Percentiles rank a stretch among this genome's conserved stretches.
These are phyloP conservation scores for Caenorhabditis sp. DNA, from an alignment of 2,888 invertebrate genomes.

Conservation along the genomic window DNA sequence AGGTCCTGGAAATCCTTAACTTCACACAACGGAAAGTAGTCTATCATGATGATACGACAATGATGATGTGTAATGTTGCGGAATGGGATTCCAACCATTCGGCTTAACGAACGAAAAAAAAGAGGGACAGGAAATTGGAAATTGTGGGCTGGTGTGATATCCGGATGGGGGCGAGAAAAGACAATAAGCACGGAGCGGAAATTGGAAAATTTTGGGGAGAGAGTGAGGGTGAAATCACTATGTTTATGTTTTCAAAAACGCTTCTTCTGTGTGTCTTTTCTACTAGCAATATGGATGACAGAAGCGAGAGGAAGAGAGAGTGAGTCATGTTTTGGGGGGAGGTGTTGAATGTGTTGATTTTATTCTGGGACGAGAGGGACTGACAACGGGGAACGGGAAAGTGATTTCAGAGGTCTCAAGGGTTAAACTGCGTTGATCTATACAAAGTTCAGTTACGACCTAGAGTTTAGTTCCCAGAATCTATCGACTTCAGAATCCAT, in stretches of 20 bases:
- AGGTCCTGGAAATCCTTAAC: neutral
- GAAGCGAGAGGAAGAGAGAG: no score
- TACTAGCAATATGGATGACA: neutral
- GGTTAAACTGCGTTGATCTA: no score
- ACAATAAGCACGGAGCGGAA: no score
- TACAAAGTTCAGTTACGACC: no score
- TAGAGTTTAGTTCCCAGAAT: no score
- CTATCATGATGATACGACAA: neutral
- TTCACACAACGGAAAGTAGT: neutral
- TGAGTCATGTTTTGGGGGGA: neutral
- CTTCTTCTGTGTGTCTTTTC: neutral
- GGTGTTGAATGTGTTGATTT: neutral
- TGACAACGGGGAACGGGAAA: no score
- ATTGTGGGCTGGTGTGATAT: neutral
- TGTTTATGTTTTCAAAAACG: constrained; percentile 1
- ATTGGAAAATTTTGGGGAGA: neutral
- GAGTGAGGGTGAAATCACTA: neutral
- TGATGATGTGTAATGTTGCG: no score
- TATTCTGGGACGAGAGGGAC: no score
- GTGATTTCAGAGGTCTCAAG: no score
- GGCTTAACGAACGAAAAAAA: neutral
- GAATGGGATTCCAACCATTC: no score
- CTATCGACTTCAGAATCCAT: no score
- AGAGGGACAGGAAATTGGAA: neutral
- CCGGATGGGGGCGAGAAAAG: no score